phyloP scores from a whole-genome alignment of 2,888 invertebrate genomes.

The Baronia brevicornis region DNA sequence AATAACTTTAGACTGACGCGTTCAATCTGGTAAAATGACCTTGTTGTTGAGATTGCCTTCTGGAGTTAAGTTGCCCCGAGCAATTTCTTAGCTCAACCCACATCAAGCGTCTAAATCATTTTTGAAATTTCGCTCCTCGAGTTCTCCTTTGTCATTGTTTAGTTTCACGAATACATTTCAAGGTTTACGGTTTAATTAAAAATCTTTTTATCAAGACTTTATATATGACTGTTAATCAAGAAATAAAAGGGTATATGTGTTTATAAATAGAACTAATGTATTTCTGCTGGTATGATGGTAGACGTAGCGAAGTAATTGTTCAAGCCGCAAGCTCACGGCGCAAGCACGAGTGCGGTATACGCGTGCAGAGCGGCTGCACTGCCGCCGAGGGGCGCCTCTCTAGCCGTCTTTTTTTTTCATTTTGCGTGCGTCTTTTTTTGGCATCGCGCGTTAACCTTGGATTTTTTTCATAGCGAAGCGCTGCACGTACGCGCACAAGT shows the following conservation, averaged over 20 bases:
- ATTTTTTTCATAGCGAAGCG: conserved; percentile 73
- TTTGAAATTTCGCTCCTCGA: too few species aligned
- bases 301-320: too few species aligned
- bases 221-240: too few species aligned
- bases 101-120: background rate
- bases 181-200: too few species aligned
- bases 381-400: conserved; percentile 61
- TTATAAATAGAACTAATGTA: too few species aligned
- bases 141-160: too few species aligned
- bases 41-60: conserved; percentile 14
- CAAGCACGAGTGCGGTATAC: conserved; percentile 29
- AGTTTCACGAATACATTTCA: too few species aligned
- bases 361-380: conserved; percentile 60
- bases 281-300: too few species aligned
- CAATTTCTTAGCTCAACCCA: background rate
- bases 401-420: conserved; percentile 70
- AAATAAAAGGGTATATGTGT: too few species aligned
- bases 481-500: conserved; percentile 71
- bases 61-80: conserved; percentile 11
- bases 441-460: conserved; percentile 74
- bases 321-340: conserved; percentile 14
- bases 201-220: too few species aligned
- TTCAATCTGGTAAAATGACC: conserved; percentile 16
- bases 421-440: conserved; percentile 75
- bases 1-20: background rate